Evolutionary conservation across 92 coral and sea anemone genomes (phyloP), one percentile per base, ranked within the genome.

Genomic region (Paramuricea clavata): DNA sequence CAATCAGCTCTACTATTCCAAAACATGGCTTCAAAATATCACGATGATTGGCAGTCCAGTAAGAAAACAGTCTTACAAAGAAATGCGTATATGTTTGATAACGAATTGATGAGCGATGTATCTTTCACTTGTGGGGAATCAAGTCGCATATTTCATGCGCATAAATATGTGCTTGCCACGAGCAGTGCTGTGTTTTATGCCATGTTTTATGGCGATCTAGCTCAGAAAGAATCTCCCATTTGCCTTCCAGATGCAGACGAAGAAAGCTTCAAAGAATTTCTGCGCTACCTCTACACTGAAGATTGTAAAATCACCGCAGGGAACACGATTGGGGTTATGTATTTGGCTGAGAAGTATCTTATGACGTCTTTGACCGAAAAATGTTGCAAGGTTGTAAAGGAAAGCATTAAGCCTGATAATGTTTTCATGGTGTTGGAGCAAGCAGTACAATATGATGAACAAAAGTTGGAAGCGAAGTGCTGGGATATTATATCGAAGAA

Each of bases 151-250:
- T 54, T 54, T 54, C 62, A 54, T 8, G 94, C 97, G 31, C 95
- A 92, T 57, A 92, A 93, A 62, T 92, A 86, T 31, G 89, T 92
- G 67, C 91, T 95, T 19, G 95, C 94, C 0, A 87, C 87, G 2
- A 94, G 94, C 81, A 95, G 98, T 36, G 95, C 98, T 7, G 94
- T 94, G 2, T 92, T 95, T 49, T 87, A 90, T 44, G 92, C 95
- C 28, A 90, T 92, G 98, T 74, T 94, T 28, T 90, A 89, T 43
- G 93, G 94, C 36, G 52, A 89, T 6, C 23, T 90, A 54, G 74
- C 90, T 2, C 86, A 82, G 35, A 71, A 42, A 50, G 86, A 73
- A 16, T 34, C 78, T 75, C 78, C 74, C 16, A 81, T 94, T 59
- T 76, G 81, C 62, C 84, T 92, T 17, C 87, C 89, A 15, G 97